Evolutionary conservation across 1,140 invertebrate species (phyloP).

Genomic region (Mizuhopecten yessoensis): DNA sequence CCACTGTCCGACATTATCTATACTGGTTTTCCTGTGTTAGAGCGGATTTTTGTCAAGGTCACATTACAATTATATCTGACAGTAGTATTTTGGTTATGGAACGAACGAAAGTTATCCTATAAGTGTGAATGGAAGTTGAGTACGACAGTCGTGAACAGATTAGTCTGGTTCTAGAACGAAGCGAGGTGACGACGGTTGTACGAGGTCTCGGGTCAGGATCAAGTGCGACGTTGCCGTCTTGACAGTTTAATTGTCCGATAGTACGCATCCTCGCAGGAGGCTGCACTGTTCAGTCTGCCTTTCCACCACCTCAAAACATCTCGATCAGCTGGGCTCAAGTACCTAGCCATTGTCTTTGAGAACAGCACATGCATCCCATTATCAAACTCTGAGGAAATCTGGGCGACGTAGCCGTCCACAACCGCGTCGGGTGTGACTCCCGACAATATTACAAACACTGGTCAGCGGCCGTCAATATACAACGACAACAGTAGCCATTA

Average conservation of each 20-base stretch:
- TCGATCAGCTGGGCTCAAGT: neutral
- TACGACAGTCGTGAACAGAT: neutral
- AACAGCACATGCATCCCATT: neutral
- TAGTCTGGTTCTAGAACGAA: neutral
- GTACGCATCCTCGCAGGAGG: neutral
- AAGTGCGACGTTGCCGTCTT: neutral
- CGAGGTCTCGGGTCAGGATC: neutral
- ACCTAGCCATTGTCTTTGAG: neutral
- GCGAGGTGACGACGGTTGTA: neutral
- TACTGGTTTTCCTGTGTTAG: neutral
- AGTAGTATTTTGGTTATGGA: neutral
- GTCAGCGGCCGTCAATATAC: too few species aligned
- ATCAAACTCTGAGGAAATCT: neutral
- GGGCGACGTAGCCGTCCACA: too few species aligned
- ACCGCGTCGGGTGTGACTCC: too few species aligned
- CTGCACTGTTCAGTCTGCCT: neutral
- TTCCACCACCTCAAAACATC: neutral
- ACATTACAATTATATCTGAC: neutral
- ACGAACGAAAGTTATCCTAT: neutral
- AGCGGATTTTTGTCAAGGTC: neutral
- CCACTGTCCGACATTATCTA: neutral
- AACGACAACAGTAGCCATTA: too few species aligned
- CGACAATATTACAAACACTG: too few species aligned
- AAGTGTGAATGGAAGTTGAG: too few species aligned
- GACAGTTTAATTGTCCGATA: neutral